These are phyloP conservation scores for Acinonyx jubatus DNA, from an alignment of 2,113 vertebrate genomes.

Conservation along the genomic window DNA sequence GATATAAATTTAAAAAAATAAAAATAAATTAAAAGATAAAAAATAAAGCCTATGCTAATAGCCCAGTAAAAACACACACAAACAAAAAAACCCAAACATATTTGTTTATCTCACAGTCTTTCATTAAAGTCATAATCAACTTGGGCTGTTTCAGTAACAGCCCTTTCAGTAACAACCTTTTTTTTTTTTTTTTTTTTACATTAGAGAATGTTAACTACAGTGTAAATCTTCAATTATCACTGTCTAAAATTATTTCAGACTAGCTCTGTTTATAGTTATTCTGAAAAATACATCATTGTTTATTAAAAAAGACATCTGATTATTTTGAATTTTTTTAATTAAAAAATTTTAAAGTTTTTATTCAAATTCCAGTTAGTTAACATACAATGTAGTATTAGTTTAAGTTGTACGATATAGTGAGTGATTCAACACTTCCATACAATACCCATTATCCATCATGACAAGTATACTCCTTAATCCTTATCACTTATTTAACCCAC, in stretches of 20 bases:
- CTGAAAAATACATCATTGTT: neutral
- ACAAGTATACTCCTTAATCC: neutral
- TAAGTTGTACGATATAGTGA: neutral
- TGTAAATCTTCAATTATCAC: neutral
- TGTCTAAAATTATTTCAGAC: conserved; percentile 27
- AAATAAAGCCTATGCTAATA: too few species aligned
- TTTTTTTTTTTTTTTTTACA: neutral
- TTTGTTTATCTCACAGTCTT: conserved; percentile 44
- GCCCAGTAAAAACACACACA: too few species aligned
- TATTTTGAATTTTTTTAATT: neutral
- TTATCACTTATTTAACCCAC: neutral
- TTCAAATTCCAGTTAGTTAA: neutral
- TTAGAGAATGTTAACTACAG: neutral
- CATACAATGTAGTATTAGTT: neutral
- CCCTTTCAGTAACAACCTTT: neutral
- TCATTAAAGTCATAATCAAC: conserved; percentile 32
- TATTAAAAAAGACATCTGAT: conserved; percentile 7
- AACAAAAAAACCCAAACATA: neutral
- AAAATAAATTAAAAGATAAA: too few species aligned
- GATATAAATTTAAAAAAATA: too few species aligned
- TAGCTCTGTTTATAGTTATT: neutral
- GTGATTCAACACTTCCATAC: neutral
- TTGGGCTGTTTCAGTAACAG: neutral
- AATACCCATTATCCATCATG: neutral
- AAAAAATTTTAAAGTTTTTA: neutral